Conservation (phyloP, 2,888 invertebrate species). For the Acleris laterana region DNA sequence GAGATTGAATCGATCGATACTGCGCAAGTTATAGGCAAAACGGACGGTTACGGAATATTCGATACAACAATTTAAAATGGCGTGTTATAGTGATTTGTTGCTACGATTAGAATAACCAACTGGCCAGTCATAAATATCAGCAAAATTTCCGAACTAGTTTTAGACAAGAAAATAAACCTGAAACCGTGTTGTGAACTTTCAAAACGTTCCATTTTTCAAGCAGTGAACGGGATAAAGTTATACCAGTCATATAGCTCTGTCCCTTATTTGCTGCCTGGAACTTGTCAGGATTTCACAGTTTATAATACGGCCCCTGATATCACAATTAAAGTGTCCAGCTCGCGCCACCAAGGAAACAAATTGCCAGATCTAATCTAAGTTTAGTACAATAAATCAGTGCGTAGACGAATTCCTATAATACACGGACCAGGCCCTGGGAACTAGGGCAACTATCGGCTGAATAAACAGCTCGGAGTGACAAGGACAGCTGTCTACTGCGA, state of each 20-base stretch:
- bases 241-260: too few relatives aligned
- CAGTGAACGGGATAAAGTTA: too few relatives aligned
- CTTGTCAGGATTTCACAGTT: too few relatives aligned
- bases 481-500: slow-evolving; percentile 15
- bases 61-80: slow-evolving; percentile 3
- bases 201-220: too few relatives aligned
- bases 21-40: slow-evolving; percentile 13
- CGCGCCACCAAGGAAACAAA: slow-evolving; percentile 31
- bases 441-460: slow-evolving; percentile 28
- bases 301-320: slow-evolving; percentile 7
- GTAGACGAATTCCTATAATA: slow-evolving; percentile 33
- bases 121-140: slow-evolving; percentile 10
- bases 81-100: slow-evolving; percentile 19
- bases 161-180: slow-evolving; percentile 8
- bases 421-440: slow-evolving; percentile 29
- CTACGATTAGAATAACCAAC: slow-evolving; percentile 13
- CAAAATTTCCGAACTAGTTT: neutral
- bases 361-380: slow-evolving; percentile 26
- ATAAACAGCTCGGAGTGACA: slow-evolving; percentile 26
- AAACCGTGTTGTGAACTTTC: too few relatives aligned
- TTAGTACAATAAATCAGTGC: slow-evolving; percentile 18
- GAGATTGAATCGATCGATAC: slow-evolving; percentile 30
- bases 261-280: too few relatives aligned
- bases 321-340: slow-evolving; percentile 32
- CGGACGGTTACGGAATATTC: slow-evolving; percentile 10